Base-by-base conservation (phyloP, 2,113 vertebrate genomes). In the Callospermophilus lateralis region DNA sequence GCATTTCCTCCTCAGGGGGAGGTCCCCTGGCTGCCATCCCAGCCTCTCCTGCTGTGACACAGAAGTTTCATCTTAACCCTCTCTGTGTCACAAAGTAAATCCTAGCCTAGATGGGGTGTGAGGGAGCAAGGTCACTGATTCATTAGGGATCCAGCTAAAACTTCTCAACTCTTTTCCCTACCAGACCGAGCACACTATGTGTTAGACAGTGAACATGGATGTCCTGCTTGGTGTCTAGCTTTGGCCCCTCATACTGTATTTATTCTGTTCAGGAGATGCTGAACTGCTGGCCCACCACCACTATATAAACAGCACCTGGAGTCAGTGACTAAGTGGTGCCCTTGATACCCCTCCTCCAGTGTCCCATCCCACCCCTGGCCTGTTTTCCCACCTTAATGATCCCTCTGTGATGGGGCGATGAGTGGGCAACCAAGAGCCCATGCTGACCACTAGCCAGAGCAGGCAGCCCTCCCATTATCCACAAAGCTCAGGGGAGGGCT, bases 381-480 rank as follows among this genome's bases (percentile, higher is more conserved):
- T 91, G 15, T 83, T 95, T 97, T 89, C n/a, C 72, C 68, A 28
- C 84, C 83, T 90, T 92, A 88, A 96, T 84, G 90, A 95, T 78
- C 73, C 72, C 93, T 58, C 90, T 78, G 84, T 92, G 96, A 89
- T 65, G 61, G 88, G 84, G 90, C 32, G 67, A 84, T 93, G 76
- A 97, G 96, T 96, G 90, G 96, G 77, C 95, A 81, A 45, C 26
- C 19, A 78, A 86, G 78, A 96, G 76, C 70, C 95, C 92, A 88
- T 73, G 61, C 96, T 95, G 90, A 87, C 81, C 6, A 65, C 79
- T 20, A 87, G 70, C 68, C 73, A 84, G 89, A 86, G 37, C 92
- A 86, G 67, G 94, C 93, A 94, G 77, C 92, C 92, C 65, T 95
- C 76, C 48, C 96, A 95, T 85, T 97, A 94, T 61, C 68, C 91